Conservation (phyloP, 2,888 invertebrate genomes). For the Antheraea yamamai region DNA sequence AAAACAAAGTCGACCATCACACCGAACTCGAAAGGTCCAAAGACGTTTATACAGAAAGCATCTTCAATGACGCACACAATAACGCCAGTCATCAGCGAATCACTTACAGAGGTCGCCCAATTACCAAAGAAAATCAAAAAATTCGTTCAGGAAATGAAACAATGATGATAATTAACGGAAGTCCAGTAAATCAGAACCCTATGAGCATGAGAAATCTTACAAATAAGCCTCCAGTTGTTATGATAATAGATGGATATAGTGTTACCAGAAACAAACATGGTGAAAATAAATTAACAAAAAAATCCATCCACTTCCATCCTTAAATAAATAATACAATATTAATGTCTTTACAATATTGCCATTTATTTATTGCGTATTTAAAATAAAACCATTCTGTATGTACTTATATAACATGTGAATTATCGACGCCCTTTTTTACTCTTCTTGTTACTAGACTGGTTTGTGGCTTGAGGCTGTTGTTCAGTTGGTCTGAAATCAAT, state of each 20-base stretch:
- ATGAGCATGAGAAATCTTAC: slow-evolving; percentile 35
- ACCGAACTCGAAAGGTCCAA: slow-evolving; percentile 55
- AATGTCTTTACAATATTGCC: slow-evolving; percentile 1
- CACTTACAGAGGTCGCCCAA: slow-evolving; percentile 65
- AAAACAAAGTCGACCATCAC: slow-evolving; percentile 47
- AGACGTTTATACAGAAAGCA: slow-evolving; percentile 60
- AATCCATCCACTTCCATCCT: slow-evolving; percentile 58
- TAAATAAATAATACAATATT: slow-evolving; percentile 26
- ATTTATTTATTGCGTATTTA: slow-evolving; percentile 33
- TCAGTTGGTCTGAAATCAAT: slow-evolving; percentile 68
- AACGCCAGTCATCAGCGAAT: slow-evolving; percentile 69
- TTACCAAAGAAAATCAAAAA: slow-evolving; percentile 70
- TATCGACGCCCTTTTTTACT: slow-evolving; percentile 78
- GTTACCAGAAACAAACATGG: slow-evolving; percentile 71
- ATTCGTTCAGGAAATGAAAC: slow-evolving; percentile 66
- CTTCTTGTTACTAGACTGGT: slow-evolving; percentile 64
- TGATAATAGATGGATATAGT: slow-evolving; percentile 75
- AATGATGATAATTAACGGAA: slow-evolving; percentile 41
- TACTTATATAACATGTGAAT: slow-evolving; percentile 36
- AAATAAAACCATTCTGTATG: slow-evolving; percentile 29
- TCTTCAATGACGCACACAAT: slow-evolving; percentile 57
- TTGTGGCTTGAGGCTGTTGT: slow-evolving; percentile 66
- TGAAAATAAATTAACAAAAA: slow-evolving; percentile 63
- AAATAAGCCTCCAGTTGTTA: slow-evolving; percentile 53
- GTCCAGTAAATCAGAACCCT: slow-evolving; percentile 33